Percentiles rank a stretch among this genome's conserved stretches.
These are phyloP conservation scores for Burhinus bistriatus DNA, from an alignment of 2,113 vertebrate species.

Conservation along the genomic window DNA sequence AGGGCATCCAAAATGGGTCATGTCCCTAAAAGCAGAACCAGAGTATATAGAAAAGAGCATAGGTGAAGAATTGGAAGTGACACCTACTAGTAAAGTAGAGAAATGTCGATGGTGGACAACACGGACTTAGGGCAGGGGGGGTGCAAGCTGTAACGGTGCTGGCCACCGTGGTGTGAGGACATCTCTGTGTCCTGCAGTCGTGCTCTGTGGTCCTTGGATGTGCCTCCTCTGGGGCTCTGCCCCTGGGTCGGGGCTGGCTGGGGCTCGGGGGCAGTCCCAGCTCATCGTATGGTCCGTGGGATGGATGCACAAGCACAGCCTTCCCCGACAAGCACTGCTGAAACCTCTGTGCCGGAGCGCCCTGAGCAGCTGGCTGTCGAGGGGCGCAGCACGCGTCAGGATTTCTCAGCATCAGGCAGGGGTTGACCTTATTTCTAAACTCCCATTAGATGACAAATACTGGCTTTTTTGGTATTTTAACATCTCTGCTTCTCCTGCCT, in stretches of 20 bases:
- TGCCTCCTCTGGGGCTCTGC: not conserved
- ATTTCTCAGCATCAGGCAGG: not conserved
- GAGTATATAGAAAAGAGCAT: not conserved
- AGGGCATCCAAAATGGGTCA: not conserved
- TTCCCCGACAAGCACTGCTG: fast-evolving
- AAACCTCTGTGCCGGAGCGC: fast-evolving
- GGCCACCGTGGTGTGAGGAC: fast-evolving
- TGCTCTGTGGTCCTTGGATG: not conserved
- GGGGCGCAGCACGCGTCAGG: fast-evolving
- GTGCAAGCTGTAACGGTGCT: not conserved
- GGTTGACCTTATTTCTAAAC: not conserved
- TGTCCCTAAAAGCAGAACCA: not conserved
- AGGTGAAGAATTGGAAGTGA: not conserved
- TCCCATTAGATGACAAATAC: not conserved
- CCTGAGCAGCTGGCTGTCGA: not conserved
- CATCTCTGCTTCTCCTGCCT: not conserved
- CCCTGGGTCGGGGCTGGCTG: not conserved
- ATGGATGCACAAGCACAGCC: fast-evolving
- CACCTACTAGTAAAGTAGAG: not conserved
- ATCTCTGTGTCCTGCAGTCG: not conserved
- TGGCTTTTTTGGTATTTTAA: not conserved
- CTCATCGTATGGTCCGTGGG: fast-evolving
- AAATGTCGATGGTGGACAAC: not conserved
- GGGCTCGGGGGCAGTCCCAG: not conserved
- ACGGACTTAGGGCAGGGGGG: not conserved